Base-by-base conservation (phyloP, 1,140 invertebrate genomes). In the Drosophila jambulina region DNA sequence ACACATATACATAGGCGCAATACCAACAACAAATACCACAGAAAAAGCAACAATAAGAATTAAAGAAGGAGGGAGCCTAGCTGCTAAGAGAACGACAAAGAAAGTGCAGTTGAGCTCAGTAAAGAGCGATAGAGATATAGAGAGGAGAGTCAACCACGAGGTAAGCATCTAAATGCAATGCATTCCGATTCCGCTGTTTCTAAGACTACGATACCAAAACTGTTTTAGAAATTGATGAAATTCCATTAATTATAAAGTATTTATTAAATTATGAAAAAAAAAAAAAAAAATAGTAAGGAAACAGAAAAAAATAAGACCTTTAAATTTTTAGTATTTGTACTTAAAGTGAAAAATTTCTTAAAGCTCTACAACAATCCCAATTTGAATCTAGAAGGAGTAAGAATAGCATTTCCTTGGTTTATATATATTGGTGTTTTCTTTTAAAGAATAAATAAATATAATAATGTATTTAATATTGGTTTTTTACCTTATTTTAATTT, bases 1-100 rank as follows among this genome's bases (percentile, higher is more conserved):
- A 49, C 21, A 54, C 46, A 69, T 25, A 46, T 8, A 40, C 42
- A 36, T n/a, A n/a, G 21, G 43, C 42, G 62, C 59, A 58, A 13
- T 19, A 51, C 42, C 19, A 58, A 54, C 56, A 69, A 81, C 49
- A 56, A 69, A 46, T 58, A 53, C 57, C 54, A n/a, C n/a, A 19
- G 19, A 13, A 45, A 15, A 46, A 40, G 36, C n/a, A 71, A 17
- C 25, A 61, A 49, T n/a, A 49, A 51, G n/a, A 32, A 51, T 32
- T 32, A 32, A 19, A 13, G 6, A 13, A 58, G 32, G 29, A 58
- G 40, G 67, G 43, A 57, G 56, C 40, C 29, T 32, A 15, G 27
- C 48, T 29, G 17, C 27, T n/a, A 34, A 25, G 40, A 21, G 23
- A 61, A 10, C 25, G 72, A 40, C 8, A 54, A 43, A 70, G 10